phyloP scores from a whole-genome alignment of 23 tunicate species.

The Botrylloides violaceus region DNA sequence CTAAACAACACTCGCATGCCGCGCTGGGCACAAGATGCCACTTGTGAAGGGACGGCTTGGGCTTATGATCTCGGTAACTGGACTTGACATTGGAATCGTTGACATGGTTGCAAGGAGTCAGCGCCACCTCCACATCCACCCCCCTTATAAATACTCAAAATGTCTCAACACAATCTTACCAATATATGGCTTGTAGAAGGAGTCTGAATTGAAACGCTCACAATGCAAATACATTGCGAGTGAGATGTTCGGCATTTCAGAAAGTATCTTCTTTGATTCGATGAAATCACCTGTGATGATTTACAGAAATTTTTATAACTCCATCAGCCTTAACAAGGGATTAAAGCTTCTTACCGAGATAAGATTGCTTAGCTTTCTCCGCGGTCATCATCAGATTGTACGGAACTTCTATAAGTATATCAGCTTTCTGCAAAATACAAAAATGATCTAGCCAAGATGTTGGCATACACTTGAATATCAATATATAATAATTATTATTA shows the following conservation, averaged over 20 bases:
- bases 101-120: too few relatives aligned
- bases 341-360: conserved; percentile 33
- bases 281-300: conserved; percentile 30
- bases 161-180: too few relatives aligned
- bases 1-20: too few relatives aligned
- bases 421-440: conserved; percentile 8
- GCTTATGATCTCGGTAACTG: too few relatives aligned
- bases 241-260: conserved; percentile 79
- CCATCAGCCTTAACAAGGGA: neutral
- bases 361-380: conserved; percentile 51
- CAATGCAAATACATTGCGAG: conserved; percentile 76
- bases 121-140: too few relatives aligned
- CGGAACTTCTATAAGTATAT: conserved; percentile 26
- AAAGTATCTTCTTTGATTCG: conserved; percentile 40
- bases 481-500: too few relatives aligned
- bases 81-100: too few relatives aligned
- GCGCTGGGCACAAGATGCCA: too few relatives aligned
- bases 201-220: conserved; percentile 46
- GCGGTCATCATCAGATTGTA: conserved; percentile 43
- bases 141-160: too few relatives aligned
- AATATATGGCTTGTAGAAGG: conserved; percentile 69
- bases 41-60: too few relatives aligned
- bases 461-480: too few relatives aligned
- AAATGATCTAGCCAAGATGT: too few relatives aligned
- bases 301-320: conserved; percentile 1